A percentile compares a stretch with the other conserved stretches of the same genome.
phyloP scores from a whole-genome alignment of 2,797 vertebrate genomes.

The Macropodus opercularis region DNA sequence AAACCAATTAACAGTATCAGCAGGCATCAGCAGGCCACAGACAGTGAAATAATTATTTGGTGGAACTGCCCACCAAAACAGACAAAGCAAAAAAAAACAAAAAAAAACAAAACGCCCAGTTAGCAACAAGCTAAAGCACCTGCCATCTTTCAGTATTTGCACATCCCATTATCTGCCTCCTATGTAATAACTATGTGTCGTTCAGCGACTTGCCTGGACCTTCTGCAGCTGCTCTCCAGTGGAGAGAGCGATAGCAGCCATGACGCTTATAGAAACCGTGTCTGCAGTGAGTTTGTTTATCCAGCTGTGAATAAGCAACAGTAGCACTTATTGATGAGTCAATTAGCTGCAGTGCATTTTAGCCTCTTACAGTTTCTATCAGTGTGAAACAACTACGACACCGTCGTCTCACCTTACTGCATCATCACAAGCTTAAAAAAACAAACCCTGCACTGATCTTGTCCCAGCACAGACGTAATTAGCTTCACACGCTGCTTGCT shows the following conservation, averaged over 20 bases:
- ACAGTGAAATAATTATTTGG: too few relatives aligned
- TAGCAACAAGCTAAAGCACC: too few relatives aligned
- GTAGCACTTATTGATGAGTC: not conserved
- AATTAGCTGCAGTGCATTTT: not conserved
- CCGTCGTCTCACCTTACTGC: too few relatives aligned
- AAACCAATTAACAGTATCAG: not conserved
- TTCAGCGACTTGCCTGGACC: conserved; percentile 28
- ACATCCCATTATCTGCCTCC: too few relatives aligned
- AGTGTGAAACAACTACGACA: not conserved
- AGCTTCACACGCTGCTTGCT: conserved; percentile 4
- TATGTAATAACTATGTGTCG: not conserved
- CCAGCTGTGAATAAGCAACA: conserved; percentile 4
- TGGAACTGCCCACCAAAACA: too few relatives aligned
- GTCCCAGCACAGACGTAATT: conserved; percentile 15
- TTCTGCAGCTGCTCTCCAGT: conserved; percentile 12
- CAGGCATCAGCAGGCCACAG: too few relatives aligned
- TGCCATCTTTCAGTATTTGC: too few relatives aligned
- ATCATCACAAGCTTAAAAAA: not conserved
- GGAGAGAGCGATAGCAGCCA: conserved; percentile 4
- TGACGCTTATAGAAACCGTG: not conserved
- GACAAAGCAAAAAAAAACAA: too few relatives aligned
- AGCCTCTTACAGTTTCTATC: not conserved
- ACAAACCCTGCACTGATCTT: not conserved
- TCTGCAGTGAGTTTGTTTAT: conserved; percentile 13
- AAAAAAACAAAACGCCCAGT: too few relatives aligned